Percentiles rank a stretch among this genome's conserved stretches.
These are phyloP conservation scores for Pangasius mekongensis DNA, from an alignment of 2,797 vertebrate genomes.

Conservation along the genomic window DNA sequence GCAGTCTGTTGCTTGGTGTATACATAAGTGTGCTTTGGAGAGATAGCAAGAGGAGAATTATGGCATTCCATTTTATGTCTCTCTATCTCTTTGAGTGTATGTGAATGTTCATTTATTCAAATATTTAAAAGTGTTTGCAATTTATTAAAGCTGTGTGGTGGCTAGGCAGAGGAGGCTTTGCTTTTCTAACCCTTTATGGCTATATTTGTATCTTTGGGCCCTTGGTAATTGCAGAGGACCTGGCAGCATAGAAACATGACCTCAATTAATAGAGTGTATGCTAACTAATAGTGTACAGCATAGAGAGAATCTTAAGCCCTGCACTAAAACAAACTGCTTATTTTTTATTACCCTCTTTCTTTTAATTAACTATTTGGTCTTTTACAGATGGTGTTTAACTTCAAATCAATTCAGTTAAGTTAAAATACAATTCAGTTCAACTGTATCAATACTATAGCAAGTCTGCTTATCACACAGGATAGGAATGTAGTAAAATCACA, in stretches of 20 bases:
- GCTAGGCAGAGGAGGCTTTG: neutral
- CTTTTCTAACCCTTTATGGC: neutral
- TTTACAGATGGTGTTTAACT: neutral
- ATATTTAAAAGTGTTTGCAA: slow-evolving; percentile 40
- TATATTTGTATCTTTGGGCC: slow-evolving; percentile 15
- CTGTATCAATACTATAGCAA: no score
- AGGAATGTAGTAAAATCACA: neutral
- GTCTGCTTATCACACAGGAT: neutral
- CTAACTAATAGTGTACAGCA: slow-evolving; percentile 27
- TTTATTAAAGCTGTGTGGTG: slow-evolving; percentile 16
- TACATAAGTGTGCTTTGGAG: slow-evolving; percentile 20
- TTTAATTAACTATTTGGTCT: neutral
- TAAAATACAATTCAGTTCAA: no score
- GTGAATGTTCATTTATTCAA: slow-evolving; percentile 32
- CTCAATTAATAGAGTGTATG: slow-evolving; percentile 34
- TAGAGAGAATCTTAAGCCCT: neutral
- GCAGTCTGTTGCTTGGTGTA: neutral
- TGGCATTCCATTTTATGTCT: slow-evolving; percentile 33
- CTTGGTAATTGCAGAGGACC: slow-evolving; percentile 34
- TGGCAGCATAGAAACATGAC: slow-evolving; percentile 35
- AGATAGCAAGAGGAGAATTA: slow-evolving; percentile 39
- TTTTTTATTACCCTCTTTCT: neutral
- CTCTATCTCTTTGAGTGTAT: neutral
- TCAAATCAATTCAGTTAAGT: neutral
- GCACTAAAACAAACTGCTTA: slow-evolving; percentile 3